Percentiles rank a stretch among this genome's conserved stretches.
Evolutionary conservation across 2,888 invertebrate species (phyloP).

Genomic region (Gisinianus flammeolus): DNA sequence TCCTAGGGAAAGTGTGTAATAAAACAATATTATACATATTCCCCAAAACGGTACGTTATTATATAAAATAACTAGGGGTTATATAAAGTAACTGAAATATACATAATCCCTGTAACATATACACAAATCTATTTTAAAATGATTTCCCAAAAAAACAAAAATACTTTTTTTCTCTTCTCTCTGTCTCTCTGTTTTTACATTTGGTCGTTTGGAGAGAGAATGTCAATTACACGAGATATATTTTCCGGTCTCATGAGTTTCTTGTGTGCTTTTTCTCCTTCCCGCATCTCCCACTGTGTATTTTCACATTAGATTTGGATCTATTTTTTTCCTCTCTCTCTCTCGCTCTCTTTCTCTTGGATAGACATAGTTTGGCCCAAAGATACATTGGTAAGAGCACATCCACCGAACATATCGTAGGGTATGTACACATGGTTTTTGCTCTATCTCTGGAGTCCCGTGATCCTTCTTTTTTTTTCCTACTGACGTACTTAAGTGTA

Average conservation of each 20-base stretch:
- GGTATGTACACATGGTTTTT: neutral
- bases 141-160: neutral
- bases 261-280: neutral
- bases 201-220: slow-evolving; percentile 7
- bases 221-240: slow-evolving; percentile 36
- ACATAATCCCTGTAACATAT: too few species aligned
- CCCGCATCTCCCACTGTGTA: slow-evolving; percentile 19
- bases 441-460: neutral
- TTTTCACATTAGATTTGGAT: slow-evolving; percentile 13
- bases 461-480: neutral
- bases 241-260: slow-evolving; percentile 36
- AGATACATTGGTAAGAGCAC: neutral
- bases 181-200: neutral
- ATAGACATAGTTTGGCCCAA: neutral
- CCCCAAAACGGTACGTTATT: too few species aligned
- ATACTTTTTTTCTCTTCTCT: neutral
- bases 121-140: slow-evolving; percentile 1
- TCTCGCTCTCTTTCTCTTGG: neutral
- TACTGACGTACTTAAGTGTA: neutral
- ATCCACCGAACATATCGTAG: neutral
- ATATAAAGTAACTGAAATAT: too few species aligned
- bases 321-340: slow-evolving; percentile 1
- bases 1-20: too few species aligned
- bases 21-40: neutral
- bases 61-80: too few species aligned